Base-by-base conservation (phyloP, 2,113 vertebrate genomes). In the Hippoglossus stenolepis region DNA sequence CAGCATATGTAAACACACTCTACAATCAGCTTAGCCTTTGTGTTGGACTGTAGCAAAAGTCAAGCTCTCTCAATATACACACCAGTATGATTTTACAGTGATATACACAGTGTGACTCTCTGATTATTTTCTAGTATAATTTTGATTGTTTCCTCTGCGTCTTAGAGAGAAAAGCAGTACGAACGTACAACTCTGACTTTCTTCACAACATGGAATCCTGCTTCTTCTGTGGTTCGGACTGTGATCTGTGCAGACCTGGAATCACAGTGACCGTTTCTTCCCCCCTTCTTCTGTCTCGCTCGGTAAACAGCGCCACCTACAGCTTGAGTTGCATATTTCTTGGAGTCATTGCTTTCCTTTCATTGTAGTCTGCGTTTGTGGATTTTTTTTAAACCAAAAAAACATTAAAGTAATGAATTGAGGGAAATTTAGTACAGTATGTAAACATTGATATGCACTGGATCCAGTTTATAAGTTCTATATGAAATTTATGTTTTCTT, bases 131-230 rank as follows among this genome's bases (percentile, higher is more conserved):
- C 5, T 6, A 9, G 9, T 38, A 9, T 38, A 2, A 38, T 38
- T 35, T n/a, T 5, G 10, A 38, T 35, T 62, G 4, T 17, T 45
- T 24, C 8, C 5, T 14, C 6, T 21, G n/a, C 23, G 38, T 58
- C 23, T 60, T 87, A 97, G 96, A 92, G 43, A 94, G 95, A 88
- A 95, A 78, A 89, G 90, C 94, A 0, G 92, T 92, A 75, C 93
- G 93, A 77, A 93, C 77, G 20, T 98, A 97, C 91, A 96, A 96
- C 85, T 94, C 95, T 0, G 70, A 75, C 28, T 79, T 84, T 56
- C 93, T 96, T 90, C 91, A 77, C 38, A 80, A 73, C 24, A 0
- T 88, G 65, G 89, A 90, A 1, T 69, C 90, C 1, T 97, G 96
- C 80, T 82, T 79, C 79, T 95, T 96, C 86, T 97, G 96, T 63